Percentiles rank a stretch among this genome's conserved stretches.
Conservation (phyloP, 1,140 invertebrate species). For the Babylonia areolata region DNA sequence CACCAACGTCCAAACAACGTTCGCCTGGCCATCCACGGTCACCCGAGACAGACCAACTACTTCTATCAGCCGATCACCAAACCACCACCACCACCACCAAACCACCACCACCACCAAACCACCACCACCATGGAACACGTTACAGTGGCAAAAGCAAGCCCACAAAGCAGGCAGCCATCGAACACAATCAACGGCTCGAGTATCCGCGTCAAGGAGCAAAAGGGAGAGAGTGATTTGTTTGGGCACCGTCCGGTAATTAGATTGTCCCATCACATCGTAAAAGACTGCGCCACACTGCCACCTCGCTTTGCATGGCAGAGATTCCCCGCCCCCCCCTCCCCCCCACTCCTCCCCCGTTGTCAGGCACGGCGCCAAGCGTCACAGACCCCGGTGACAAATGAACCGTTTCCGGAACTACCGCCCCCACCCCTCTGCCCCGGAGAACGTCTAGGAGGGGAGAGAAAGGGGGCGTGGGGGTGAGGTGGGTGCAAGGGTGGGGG, state of each 20-base stretch:
- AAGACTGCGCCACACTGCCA: neutral
- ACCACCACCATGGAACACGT: neutral
- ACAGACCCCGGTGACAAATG: neutral
- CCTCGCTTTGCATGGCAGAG: neutral
- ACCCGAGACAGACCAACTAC: neutral
- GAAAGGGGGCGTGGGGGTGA: neutral
- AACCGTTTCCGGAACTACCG: neutral
- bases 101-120: neutral
- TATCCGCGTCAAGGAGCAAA: neutral
- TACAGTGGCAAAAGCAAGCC: no score
- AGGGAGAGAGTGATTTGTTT: neutral
- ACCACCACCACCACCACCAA: no score
- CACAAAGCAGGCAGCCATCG: neutral
- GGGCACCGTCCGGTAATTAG: constrained; percentile 6
- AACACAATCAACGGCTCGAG: neutral
- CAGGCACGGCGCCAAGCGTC: neutral
- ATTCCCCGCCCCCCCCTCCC: no score
- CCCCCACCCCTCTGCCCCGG: neutral
- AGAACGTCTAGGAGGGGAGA: neutral
- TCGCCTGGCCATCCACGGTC: no score
- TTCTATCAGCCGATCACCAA: neutral
- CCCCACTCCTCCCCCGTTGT: neutral
- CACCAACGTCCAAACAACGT: no score
- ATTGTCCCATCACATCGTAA: neutral
- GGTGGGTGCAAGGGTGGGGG: neutral